Evolutionary conservation across 2,888 invertebrate species (phyloP), one percentile per base, ranked within the genome.

Genomic region (Entomobrya proxima): DNA sequence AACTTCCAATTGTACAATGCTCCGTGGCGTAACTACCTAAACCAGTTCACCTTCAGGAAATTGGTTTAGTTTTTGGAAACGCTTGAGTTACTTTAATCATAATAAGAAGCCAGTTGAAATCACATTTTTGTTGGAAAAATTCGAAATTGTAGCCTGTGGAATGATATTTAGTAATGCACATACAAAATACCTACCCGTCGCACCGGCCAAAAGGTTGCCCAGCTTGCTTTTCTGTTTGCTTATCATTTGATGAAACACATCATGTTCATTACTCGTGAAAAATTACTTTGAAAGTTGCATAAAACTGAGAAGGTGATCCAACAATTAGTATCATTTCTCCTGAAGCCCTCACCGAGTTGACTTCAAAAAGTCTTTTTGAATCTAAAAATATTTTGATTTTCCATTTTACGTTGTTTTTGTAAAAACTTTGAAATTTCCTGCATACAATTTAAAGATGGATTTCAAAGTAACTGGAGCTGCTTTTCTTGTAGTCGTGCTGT

Each of bases 1-100:
- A n/a, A n/a, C n/a, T n/a, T n/a, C n/a, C n/a, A 61, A 32, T 61
- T n/a, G 35, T 21, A 32, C n/a, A 32, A 32, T 32, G 32, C 7
- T 32, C 1, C 32, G 32, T 5, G n/a, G n/a, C n/a, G n/a, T n/a
- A n/a, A n/a, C n/a, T n/a, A n/a, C n/a, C n/a, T 6, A 61, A 61
- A 61, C 61, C 32, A 15, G 61, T 61, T 61, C 61, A 61, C 61
- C 61, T 61, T 61, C 61, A 61, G 21, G n/a, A 13, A 61, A 30
- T 61, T 61, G 61, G 35, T 61, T n/a, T n/a, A 61, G 3, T 6
- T 30, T 15, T n/a, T 61, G 30, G 32, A 32, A 61, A 32, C 7
- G 61, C 30, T 61, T 32, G 24, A n/a, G 11, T 15, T 11, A 2
- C n/a, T 32, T 32, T 32, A 32, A 32, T 30, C 7, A 32, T n/a